These are phyloP conservation scores for Helicolenus hilgendorfi DNA, from an alignment of 2,797 vertebrate species.

Conservation along the genomic window DNA sequence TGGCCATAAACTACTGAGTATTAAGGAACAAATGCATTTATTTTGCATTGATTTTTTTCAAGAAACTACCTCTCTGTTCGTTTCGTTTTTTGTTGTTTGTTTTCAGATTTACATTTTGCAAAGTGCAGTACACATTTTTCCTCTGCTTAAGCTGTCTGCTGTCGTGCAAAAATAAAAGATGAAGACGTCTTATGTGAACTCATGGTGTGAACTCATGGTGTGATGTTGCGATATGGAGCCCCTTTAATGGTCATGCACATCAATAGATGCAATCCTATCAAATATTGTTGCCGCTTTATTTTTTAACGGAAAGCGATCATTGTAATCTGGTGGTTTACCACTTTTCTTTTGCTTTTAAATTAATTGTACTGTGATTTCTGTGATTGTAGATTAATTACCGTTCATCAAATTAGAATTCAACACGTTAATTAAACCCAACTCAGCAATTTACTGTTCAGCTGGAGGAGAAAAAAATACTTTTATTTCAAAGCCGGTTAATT, in stretches of 20 bases:
- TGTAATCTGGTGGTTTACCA: not conserved
- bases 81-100: not conserved
- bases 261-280: not conserved
- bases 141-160: constrained; percentile 71
- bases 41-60: constrained; percentile 21
- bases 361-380: not conserved
- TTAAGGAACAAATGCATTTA: constrained; percentile 40
- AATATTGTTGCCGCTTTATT: not conserved
- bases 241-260: not conserved
- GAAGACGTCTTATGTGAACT: constrained; percentile 15
- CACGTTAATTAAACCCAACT: constrained; percentile 12
- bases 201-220: constrained; percentile 49
- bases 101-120: constrained; percentile 42
- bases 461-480: constrained; percentile 10
- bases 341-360: not conserved
- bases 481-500: constrained; percentile 9
- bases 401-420: constrained; percentile 8
- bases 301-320: not conserved
- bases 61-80: constrained; percentile 69
- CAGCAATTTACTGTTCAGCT: constrained; percentile 11
- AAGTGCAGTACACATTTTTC: constrained; percentile 56
- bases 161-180: constrained; percentile 73
- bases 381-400: not conserved
- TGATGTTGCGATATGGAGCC: constrained; percentile 28
- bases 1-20: constrained; percentile 19